Evolutionary conservation across 2,797 vertebrate genomes (phyloP), one percentile per base, ranked within the genome.

Genomic region (Hoplostethus mediterraneus): DNA sequence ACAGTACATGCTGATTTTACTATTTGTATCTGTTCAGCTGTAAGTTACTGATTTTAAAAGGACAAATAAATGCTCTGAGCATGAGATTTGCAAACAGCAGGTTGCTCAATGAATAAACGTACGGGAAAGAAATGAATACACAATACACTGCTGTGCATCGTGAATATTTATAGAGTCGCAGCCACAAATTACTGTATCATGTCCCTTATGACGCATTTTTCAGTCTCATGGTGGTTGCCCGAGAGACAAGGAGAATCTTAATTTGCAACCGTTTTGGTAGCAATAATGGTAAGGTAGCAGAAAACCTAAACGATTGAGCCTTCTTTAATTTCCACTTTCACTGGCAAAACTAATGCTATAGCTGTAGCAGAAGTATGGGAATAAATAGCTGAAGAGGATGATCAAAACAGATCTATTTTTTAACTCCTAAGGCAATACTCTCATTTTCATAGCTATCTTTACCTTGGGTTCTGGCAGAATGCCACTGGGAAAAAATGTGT

Each of bases 251-350:
- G 81, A 89, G 84, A 90, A 93, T 94, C 93, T 87, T 85, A 94
- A 94, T 93, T 93, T 93, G 92, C 80, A 85, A 67, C 87, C 87
- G 58, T 88, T 88, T 83, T 87, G 92, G 90, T 74, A 88, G 85
- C 82, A 94, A 95, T 95, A 95, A 95, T 95, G 74, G 91, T 93
- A 92, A 93, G 91, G 91, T 95, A 92, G 84, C 67, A 79, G 89
- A 93, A 94, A 94, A 89, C 91, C 90, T 87, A 90, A 88, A 85
- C 60, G 88, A 90, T 88, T 92, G 83, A 93, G 91, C 87, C 90
- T 92, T 76, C 80, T 84, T 82, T 93, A 93, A 92, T 93, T 92
- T 79, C 86, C 86, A 87, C 90, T 90, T 92, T 90, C 80, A 76
- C 88, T 66, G 47, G 82, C 86, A 79, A 82, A 82, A 82, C 92